Evolutionary conservation across 1,140 invertebrate genomes (phyloP).

Genomic region (Hirudo medicinalis): DNA sequence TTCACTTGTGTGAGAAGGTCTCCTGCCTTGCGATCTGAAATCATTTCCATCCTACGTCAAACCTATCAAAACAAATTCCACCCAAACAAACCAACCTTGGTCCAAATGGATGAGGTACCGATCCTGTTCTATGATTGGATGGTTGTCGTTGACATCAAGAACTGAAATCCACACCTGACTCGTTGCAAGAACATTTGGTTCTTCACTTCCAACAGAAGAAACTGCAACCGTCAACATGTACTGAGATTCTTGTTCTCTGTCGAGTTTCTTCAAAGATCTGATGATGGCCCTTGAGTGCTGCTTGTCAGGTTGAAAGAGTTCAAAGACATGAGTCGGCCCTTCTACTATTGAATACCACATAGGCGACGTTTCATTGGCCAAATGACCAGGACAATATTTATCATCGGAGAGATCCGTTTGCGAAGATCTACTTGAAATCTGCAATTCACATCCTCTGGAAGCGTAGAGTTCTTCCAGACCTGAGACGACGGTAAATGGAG

Average conservation of each 20-base stretch:
- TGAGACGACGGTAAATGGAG: not conserved
- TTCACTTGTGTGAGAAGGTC: too few relatives aligned
- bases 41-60: too few relatives aligned
- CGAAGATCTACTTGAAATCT: not conserved
- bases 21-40: too few relatives aligned
- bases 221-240: too few relatives aligned
- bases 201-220: not conserved
- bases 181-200: not conserved
- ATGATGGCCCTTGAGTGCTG: not conserved
- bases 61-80: too few relatives aligned
- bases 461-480: constrained; percentile 2
- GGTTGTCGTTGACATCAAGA: not conserved
- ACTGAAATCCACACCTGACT: not conserved
- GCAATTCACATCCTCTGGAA: not conserved
- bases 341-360: constrained; percentile 3
- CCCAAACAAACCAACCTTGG: too few relatives aligned
- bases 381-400: not conserved
- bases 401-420: not conserved
- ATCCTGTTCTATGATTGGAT: not conserved
- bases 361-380: not conserved
- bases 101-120: not conserved
- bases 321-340: constrained; percentile 2
- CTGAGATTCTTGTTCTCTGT: too few relatives aligned
- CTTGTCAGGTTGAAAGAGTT: not conserved
- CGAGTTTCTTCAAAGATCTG: not conserved